Percentiles rank a stretch among this genome's conserved stretches.
Conservation (phyloP, 2,797 vertebrate genomes). For the Microctenopoma steveboyesi region DNA sequence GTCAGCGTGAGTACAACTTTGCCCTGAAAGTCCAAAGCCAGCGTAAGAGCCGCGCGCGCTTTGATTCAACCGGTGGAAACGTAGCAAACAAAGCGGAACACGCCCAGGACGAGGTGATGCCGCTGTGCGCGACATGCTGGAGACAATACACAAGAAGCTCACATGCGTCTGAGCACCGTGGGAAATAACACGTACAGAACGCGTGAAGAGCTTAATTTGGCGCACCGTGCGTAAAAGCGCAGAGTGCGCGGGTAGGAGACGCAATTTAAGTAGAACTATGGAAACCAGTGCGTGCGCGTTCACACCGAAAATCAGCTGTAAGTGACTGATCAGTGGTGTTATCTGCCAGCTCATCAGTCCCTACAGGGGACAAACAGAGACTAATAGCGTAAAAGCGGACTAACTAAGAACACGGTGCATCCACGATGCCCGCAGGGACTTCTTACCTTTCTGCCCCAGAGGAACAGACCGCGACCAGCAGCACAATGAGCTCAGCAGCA, state of each 20-base stretch:
- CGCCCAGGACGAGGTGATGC: slow-evolving; percentile 27
- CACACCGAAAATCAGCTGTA: neutral
- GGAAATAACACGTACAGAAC: neutral
- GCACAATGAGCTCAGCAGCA: slow-evolving; percentile 62
- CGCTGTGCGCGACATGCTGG: neutral
- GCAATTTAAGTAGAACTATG: no score
- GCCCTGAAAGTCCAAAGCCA: neutral
- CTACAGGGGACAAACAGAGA: neutral
- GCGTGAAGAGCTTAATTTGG: slow-evolving; percentile 2
- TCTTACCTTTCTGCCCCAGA: slow-evolving; percentile 66
- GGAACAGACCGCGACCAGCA: slow-evolving; percentile 21
- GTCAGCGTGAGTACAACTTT: neutral
- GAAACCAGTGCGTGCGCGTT: neutral
- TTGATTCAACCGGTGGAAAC: neutral
- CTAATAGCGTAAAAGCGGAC: accelerated
- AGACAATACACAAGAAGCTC: neutral
- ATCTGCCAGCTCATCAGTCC: slow-evolving; percentile 40
- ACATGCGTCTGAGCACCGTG: neutral
- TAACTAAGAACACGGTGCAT: neutral
- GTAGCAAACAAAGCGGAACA: slow-evolving; percentile 44
- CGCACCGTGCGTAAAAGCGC: slow-evolving; percentile 53
- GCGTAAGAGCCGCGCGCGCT: neutral
- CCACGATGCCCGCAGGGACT: neutral
- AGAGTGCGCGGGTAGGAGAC: neutral
- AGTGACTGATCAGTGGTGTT: slow-evolving; percentile 6